Evolutionary conservation across 2,113 vertebrate genomes (phyloP).

Genomic region (Macaca mulatta): DNA sequence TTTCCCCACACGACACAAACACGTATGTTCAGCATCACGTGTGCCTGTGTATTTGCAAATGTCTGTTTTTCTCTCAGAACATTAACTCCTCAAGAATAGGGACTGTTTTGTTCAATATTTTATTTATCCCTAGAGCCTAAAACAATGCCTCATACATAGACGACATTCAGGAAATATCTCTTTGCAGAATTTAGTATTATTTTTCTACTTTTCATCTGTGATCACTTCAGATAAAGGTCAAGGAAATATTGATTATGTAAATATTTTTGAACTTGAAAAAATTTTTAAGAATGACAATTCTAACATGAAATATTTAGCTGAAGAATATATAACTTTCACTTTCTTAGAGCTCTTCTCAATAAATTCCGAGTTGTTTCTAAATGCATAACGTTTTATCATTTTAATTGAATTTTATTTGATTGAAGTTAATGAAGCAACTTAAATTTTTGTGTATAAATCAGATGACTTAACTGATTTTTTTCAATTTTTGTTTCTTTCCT

Average conservation of each 20-base stretch:
- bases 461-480: background rate
- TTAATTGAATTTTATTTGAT: constrained; percentile 26
- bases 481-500: background rate
- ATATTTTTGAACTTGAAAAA: background rate
- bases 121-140: background rate
- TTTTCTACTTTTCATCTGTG: background rate
- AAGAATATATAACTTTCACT: background rate
- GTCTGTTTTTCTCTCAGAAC: background rate
- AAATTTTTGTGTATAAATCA: background rate
- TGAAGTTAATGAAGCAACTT: constrained; percentile 15
- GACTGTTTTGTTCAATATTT: background rate
- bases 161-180: background rate
- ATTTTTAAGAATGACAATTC: background rate
- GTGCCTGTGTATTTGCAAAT: background rate
- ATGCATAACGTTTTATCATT: background rate
- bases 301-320: background rate
- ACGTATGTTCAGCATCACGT: background rate
- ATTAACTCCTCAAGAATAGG: background rate
- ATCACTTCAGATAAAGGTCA: background rate
- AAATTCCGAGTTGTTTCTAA: constrained; percentile 31
- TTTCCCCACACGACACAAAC: background rate
- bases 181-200: background rate
- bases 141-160: background rate
- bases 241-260: background rate
- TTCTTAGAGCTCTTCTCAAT: constrained; percentile 11